These are phyloP conservation scores for Idaea biselata DNA, from an alignment of 2,888 invertebrate species.

Conservation along the genomic window DNA sequence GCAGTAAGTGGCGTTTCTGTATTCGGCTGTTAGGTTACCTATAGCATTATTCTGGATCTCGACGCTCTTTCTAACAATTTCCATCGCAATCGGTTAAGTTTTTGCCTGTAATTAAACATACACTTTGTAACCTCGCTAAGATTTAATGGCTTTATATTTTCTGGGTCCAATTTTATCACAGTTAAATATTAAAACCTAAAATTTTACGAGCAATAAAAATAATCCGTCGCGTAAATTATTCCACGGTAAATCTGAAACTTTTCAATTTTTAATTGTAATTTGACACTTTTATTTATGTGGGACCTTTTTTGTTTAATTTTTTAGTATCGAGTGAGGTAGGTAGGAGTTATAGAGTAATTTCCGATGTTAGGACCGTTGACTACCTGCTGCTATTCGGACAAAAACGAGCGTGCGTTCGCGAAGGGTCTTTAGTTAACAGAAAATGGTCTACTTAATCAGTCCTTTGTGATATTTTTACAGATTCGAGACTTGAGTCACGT, in stretches of 20 bases:
- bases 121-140: no score
- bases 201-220: conserved; percentile 23
- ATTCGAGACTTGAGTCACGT: not conserved
- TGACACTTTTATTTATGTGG: conserved; percentile 22
- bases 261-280: conserved; percentile 20
- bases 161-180: conserved; percentile 7
- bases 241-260: conserved; percentile 18
- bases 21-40: no score
- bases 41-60: no score
- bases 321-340: not conserved
- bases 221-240: conserved; percentile 22
- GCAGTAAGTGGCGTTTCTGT: no score
- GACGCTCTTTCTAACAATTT: no score
- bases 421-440: not conserved
- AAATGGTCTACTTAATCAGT: not conserved
- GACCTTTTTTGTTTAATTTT: not conserved
- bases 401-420: not conserved
- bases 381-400: not conserved
- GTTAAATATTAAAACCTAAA: conserved; percentile 13
- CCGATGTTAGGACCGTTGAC: not conserved
- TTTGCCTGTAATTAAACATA: not conserved
- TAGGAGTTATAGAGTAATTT: not conserved
- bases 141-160: not conserved
- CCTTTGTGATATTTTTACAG: not conserved
- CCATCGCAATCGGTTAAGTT: not conserved